Conservation (phyloP, 1,140 invertebrate species). For the Neuroterus valhalla region DNA sequence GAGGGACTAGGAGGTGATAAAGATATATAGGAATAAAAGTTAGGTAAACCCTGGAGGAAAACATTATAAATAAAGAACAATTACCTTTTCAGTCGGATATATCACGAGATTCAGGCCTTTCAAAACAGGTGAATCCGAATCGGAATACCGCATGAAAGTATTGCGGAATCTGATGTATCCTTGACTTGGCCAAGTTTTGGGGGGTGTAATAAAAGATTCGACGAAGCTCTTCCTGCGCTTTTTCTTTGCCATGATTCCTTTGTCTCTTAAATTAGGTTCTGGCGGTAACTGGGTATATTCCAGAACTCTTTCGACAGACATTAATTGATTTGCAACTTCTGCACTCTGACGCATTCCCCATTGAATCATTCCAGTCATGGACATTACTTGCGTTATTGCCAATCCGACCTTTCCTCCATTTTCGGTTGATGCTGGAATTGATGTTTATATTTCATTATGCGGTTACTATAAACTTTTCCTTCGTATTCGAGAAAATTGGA, state of each 20-base stretch:
- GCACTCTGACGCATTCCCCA: slow-evolving; percentile 84
- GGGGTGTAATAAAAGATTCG: slow-evolving; percentile 50
- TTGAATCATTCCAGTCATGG: slow-evolving; percentile 80
- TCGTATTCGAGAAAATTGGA: too few species aligned
- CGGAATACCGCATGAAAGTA: slow-evolving; percentile 76
- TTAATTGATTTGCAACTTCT: slow-evolving; percentile 88
- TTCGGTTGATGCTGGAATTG: slow-evolving; percentile 10
- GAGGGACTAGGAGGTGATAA: too few species aligned
- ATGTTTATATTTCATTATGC: not conserved
- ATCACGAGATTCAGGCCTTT: slow-evolving; percentile 77
- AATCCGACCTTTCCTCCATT: slow-evolving; percentile 77
- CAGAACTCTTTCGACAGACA: slow-evolving; percentile 85
- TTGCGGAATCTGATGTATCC: slow-evolving; percentile 79
- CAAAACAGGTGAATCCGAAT: slow-evolving; percentile 76
- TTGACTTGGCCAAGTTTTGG: slow-evolving; percentile 82
- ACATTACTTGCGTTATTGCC: slow-evolving; percentile 77
- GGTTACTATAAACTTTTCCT: not conserved
- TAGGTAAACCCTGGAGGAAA: too few species aligned
- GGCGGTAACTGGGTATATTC: slow-evolving; percentile 82
- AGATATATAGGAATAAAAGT: too few species aligned
- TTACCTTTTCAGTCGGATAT: slow-evolving; percentile 72
- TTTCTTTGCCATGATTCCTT: slow-evolving; percentile 70
- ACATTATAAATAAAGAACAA: not conserved
- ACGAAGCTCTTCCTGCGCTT: slow-evolving; percentile 36
- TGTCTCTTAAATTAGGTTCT: slow-evolving; percentile 75